A percentile compares a stretch with the other conserved stretches of the same genome.
Evolutionary conservation across 2,888 invertebrate genomes (phyloP).

Genomic region (Apeira syringaria): DNA sequence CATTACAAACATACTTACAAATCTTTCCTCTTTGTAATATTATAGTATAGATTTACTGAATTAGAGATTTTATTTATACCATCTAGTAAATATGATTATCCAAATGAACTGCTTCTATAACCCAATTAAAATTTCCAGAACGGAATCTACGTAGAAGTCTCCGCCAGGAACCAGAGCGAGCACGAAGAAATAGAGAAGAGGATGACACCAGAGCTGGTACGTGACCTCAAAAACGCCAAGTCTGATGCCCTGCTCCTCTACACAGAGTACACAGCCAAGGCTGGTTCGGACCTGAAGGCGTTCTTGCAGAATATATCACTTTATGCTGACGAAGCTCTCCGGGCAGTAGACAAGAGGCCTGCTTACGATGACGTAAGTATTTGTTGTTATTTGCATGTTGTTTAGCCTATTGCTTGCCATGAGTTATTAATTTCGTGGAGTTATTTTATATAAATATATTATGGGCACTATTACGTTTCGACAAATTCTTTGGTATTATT

Average conservation of each 20-base stretch:
- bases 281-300: slow-evolving; percentile 51
- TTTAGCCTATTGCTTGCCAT: too few species aligned
- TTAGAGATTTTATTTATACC: too few species aligned
- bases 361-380: slow-evolving; percentile 49
- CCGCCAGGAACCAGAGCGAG: slow-evolving; percentile 8
- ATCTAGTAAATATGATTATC: too few species aligned
- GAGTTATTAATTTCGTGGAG: too few species aligned
- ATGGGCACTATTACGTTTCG: too few species aligned
- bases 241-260: slow-evolving; percentile 60
- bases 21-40: too few species aligned
- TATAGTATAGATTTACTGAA: too few species aligned
- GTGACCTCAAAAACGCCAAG: slow-evolving; percentile 49
- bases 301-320: slow-evolving; percentile 56
- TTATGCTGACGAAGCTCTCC: slow-evolving; percentile 43
- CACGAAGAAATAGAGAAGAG: slow-evolving; percentile 47
- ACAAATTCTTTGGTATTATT: too few species aligned
- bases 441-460: too few species aligned
- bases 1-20: too few species aligned
- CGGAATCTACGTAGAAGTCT: slow-evolving; percentile 31
- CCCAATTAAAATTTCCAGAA: slow-evolving; percentile 38
- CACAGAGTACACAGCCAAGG: slow-evolving; percentile 59
- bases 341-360: slow-evolving; percentile 28
- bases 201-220: slow-evolving; percentile 49
- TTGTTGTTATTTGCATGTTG: too few species aligned
- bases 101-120: too few species aligned